phyloP scores from a whole-genome alignment of 1,140 invertebrate genomes.

The Aphaenogaster ashmeadi region DNA sequence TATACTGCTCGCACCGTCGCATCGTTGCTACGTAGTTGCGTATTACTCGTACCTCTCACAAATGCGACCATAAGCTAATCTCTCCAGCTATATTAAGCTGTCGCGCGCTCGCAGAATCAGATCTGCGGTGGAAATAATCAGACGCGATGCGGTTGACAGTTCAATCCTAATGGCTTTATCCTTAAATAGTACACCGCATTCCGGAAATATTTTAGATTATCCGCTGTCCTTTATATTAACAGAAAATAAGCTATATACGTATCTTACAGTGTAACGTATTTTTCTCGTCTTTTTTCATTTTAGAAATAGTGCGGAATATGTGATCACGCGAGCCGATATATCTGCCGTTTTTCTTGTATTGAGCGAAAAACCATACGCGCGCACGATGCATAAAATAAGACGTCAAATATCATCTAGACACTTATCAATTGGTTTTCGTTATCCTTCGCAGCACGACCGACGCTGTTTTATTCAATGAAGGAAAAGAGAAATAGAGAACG shows the following conservation, averaged over 20 bases:
- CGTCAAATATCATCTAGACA: slow-evolving; percentile 21
- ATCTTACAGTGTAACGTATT: not conserved
- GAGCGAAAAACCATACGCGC: not conserved
- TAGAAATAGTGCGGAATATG: not conserved
- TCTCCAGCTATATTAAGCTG: slow-evolving; percentile 5
- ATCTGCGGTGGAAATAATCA: not conserved
- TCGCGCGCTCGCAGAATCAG: slow-evolving; percentile 5
- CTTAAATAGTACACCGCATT: not conserved
- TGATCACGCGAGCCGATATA: not conserved
- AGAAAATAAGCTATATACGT: not conserved
- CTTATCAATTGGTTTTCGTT: slow-evolving; percentile 30
- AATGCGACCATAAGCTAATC: slow-evolving; percentile 29
- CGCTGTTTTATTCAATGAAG: slow-evolving; percentile 26
- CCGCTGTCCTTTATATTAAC: not conserved
- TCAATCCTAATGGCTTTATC: not conserved
- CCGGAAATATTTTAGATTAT: not conserved
- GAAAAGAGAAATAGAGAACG: slow-evolving; percentile 1
- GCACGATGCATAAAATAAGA: slow-evolving; percentile 11
- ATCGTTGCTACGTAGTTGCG: not conserved
- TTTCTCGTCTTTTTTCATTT: not conserved
- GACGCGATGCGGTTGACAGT: not conserved
- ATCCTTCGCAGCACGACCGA: not conserved
- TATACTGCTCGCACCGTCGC: slow-evolving; percentile 25
- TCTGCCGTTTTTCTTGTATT: not conserved
- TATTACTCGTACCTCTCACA: slow-evolving; percentile 32